These are phyloP conservation scores for Tigriopus japonicus DNA, from an alignment of 1,140 invertebrate genomes.

Conservation along the genomic window DNA sequence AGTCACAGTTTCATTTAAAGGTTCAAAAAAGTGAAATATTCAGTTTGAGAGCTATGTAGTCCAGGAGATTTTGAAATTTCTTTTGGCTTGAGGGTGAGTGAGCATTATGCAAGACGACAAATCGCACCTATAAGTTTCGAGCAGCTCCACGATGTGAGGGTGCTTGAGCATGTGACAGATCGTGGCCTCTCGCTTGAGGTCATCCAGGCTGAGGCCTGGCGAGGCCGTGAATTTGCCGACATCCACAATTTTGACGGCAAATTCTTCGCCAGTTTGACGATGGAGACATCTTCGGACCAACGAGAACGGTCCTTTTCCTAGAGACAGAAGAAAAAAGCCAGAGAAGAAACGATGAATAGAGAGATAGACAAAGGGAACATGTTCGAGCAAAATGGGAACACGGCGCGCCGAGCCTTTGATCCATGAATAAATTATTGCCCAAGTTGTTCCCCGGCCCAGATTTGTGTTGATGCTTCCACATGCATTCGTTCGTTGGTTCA, in stretches of 20 bases:
- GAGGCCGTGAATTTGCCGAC: constrained; percentile 90
- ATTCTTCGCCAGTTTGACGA: constrained; percentile 78
- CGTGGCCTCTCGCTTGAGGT: constrained; percentile 55
- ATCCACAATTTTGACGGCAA: constrained; percentile 97
- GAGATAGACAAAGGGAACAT: no score
- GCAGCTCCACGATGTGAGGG: constrained; percentile 89
- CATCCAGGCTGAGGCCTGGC: constrained; percentile 76
- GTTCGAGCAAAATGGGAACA: constrained; percentile 16
- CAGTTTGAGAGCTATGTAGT: no score
- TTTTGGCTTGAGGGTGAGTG: no score
- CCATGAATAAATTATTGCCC: neutral
- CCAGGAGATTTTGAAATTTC: no score
- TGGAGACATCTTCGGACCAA: constrained; percentile 88
- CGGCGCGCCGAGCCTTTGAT: neutral
- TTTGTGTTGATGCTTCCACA: neutral
- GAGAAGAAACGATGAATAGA: no score
- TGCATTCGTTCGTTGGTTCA: neutral
- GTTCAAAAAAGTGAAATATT: no score
- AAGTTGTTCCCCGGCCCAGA: neutral
- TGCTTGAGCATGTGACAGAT: constrained; percentile 98
- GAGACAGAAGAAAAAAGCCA: constrained; percentile 22
- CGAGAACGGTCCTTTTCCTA: constrained; percentile 86
- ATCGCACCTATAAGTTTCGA: constrained; percentile 73
- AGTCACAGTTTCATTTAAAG: no score
- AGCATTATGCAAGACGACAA: no score